Evolutionary conservation across 2,113 vertebrate genomes (phyloP).

Genomic region (Peromyscus polionotus): DNA sequence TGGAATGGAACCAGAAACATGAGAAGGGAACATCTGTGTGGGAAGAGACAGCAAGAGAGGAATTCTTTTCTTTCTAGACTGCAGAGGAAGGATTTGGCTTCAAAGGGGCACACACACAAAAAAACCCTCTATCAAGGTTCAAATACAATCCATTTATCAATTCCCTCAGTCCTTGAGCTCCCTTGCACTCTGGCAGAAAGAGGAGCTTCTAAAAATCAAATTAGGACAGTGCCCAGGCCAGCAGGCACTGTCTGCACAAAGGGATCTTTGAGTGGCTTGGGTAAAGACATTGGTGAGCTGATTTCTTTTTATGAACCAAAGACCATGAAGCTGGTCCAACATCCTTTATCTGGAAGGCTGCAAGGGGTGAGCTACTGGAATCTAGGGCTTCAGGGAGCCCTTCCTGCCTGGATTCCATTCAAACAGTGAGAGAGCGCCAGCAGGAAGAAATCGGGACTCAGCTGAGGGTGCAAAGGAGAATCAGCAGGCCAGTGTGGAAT

Average conservation of each 20-base stretch:
- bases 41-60: not conserved
- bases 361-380: not conserved
- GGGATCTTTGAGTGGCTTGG: not conserved
- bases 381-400: not conserved
- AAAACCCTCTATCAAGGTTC: not conserved
- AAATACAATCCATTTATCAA: constrained; percentile 1
- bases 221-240: not conserved
- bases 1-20: constrained; percentile 40
- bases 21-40: not conserved
- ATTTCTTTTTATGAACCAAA: constrained; percentile 18
- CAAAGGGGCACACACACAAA: not conserved
- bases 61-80: constrained; percentile 30
- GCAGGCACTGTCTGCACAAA: not conserved
- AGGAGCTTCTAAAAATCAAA: not conserved
- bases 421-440: not conserved
- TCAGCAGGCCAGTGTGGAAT: not conserved
- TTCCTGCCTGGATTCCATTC: constrained; percentile 48
- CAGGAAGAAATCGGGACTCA: not conserved
- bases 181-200: not conserved
- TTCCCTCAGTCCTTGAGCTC: not conserved
- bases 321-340: not conserved
- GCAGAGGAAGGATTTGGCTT: constrained; percentile 50
- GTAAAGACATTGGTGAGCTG: not conserved
- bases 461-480: not conserved
- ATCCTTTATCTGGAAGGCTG: constrained; percentile 20